These are phyloP conservation scores for Mungos mungo DNA, from an alignment of 2,113 vertebrate species.

Conservation along the genomic window DNA sequence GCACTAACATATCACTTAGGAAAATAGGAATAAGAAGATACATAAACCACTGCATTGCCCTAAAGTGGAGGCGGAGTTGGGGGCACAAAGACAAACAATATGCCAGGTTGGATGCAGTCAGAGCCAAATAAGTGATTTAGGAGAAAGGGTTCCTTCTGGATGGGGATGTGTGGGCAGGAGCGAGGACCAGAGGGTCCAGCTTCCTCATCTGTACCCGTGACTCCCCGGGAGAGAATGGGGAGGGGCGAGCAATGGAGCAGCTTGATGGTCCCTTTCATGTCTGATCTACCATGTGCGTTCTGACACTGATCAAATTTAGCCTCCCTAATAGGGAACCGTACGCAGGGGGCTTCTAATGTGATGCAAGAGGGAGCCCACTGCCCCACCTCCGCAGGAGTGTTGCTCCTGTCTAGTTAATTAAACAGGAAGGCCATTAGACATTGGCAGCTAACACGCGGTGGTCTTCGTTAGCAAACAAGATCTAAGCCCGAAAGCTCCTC, in stretches of 20 bases:
- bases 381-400: background rate
- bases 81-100: background rate
- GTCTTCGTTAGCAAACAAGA: background rate
- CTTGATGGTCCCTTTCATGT: background rate
- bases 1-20: background rate
- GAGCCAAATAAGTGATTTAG: background rate
- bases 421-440: background rate
- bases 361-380: background rate
- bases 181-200: background rate
- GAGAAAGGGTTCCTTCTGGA: background rate
- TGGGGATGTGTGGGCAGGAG: background rate
- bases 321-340: background rate
- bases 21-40: background rate
- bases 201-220: background rate
- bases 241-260: background rate
- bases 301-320: background rate
- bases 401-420: background rate
- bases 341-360: background rate
- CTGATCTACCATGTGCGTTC: background rate
- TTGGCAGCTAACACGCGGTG: background rate
- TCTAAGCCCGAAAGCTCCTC: background rate
- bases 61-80: fast-evolving
- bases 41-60: background rate
- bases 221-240: background rate
- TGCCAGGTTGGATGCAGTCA: background rate